Percentiles rank a stretch among this genome's conserved stretches.
Conservation (phyloP, 1,140 invertebrate species). For the Cydia amplana region DNA sequence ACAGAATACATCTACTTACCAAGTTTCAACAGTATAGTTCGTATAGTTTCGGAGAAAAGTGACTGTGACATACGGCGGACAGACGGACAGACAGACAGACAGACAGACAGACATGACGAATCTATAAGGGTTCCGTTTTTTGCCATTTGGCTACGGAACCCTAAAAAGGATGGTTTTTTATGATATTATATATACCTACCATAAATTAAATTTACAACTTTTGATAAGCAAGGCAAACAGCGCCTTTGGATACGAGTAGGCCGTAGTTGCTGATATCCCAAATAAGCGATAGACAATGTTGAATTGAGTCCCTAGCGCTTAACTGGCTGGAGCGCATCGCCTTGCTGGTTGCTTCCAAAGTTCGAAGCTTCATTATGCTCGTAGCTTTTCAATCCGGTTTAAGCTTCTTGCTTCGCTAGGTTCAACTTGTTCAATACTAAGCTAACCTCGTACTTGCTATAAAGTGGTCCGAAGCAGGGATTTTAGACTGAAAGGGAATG, state of each 20-base stretch:
- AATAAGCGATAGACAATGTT: not conserved
- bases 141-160: too few species aligned
- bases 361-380: not conserved
- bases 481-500: not conserved
- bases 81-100: too few species aligned
- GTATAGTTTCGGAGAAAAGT: too few species aligned
- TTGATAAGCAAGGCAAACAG: not conserved
- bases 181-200: too few species aligned
- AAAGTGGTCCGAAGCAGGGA: not conserved
- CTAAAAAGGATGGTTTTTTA: too few species aligned
- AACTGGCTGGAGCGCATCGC: not conserved
- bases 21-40: too few species aligned
- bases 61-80: too few species aligned
- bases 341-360: not conserved
- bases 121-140: too few species aligned
- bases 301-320: not conserved
- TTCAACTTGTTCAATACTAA: not conserved
- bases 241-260: not conserved
- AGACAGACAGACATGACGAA: too few species aligned
- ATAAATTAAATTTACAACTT: too few species aligned
- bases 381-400: constrained; percentile 5
- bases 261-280: too few species aligned
- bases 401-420: not conserved
- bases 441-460: constrained; percentile 2
- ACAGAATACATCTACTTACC: too few species aligned